phyloP scores from a whole-genome alignment of 2,888 invertebrate species.

The Notodonta ziczac region DNA sequence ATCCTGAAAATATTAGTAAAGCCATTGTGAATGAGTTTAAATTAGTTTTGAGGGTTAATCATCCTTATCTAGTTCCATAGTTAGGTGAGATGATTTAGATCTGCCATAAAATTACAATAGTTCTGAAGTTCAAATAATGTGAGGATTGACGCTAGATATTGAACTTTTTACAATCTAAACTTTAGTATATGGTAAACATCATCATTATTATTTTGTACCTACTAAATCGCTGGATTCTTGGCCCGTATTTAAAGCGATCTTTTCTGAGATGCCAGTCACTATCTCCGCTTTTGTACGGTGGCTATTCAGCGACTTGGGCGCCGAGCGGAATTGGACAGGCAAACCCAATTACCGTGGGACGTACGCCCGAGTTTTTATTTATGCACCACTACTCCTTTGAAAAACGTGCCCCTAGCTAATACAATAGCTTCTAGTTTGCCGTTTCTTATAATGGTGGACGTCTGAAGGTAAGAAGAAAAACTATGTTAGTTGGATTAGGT shows the following conservation, averaged over 20 bases:
- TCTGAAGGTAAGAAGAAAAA: not conserved
- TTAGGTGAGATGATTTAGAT: too few relatives aligned
- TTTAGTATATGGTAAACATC: too few relatives aligned
- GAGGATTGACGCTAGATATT: too few relatives aligned
- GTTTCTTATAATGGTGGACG: conserved; percentile 8
- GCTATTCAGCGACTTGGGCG: conserved; percentile 41
- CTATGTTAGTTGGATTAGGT: not conserved
- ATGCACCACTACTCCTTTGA: conserved; percentile 37
- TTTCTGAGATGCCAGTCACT: conserved; percentile 50
- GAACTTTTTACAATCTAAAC: too few relatives aligned
- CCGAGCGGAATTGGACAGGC: conserved; percentile 50
- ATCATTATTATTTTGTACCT: too few relatives aligned
- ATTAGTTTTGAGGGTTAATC: too few relatives aligned
- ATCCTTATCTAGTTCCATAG: too few relatives aligned
- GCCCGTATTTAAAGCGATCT: conserved; percentile 42
- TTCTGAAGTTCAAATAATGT: too few relatives aligned
- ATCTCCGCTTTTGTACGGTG: conserved; percentile 44
- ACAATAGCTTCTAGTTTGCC: conserved; percentile 28
- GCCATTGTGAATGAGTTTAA: too few relatives aligned
- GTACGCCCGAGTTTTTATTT: conserved; percentile 46
- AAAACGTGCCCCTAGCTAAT: conserved; percentile 26
- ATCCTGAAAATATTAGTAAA: too few relatives aligned
- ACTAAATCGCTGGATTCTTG: too few relatives aligned
- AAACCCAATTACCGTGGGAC: conserved; percentile 53
- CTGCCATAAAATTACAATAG: too few relatives aligned